Base-by-base conservation (phyloP, 2,888 invertebrate species). In the Drosophila fulvimacula region DNA sequence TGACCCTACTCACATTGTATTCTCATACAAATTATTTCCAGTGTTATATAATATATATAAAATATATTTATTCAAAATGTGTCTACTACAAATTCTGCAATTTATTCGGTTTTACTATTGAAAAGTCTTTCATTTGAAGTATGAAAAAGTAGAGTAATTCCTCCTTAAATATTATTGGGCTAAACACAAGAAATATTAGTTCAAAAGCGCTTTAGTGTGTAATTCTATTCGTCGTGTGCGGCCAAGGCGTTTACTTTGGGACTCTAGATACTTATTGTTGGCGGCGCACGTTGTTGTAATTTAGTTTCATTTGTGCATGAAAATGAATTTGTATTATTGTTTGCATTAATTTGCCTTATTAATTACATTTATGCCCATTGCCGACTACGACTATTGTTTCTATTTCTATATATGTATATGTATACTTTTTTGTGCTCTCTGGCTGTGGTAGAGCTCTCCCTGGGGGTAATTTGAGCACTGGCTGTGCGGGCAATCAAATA, bases 281-380 rank as follows among this genome's bases (percentile, higher is more conserved):
- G 17, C 10, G 42, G 58, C 65, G 53, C 72, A 81, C 71, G 76
- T 82, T 85, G 84, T 79, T 85, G 77, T 82, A 85, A 88, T 85
- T 85, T 85, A 83, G 86, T 81, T 88, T 84, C 81, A 76, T 76
- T 85, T 85, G 87, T 80, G 83, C 83, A 81, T 86, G 88, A 83
- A 84, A 87, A 86, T 87, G 84, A 88, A 86, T 86, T 86, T 79
- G 80, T 86, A 88, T 84, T 84, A 84, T 86, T 88, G 88, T 86
- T 88, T 88, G 86, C 88, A 82, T 86, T 86, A 87, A 87, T 87
- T 86, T 88, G 87, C 84, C 84, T 88, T 88, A 87, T 88, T 87
- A 87, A 89, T 87, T 88, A 86, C 89, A 81, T 83, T 87, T 84
- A 82, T 86, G 79, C 75, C 80, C 69, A 60, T 60, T 73, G 73